Base-by-base conservation (phyloP, 2,797 vertebrate species). In the Cheirogaleus major region DNA sequence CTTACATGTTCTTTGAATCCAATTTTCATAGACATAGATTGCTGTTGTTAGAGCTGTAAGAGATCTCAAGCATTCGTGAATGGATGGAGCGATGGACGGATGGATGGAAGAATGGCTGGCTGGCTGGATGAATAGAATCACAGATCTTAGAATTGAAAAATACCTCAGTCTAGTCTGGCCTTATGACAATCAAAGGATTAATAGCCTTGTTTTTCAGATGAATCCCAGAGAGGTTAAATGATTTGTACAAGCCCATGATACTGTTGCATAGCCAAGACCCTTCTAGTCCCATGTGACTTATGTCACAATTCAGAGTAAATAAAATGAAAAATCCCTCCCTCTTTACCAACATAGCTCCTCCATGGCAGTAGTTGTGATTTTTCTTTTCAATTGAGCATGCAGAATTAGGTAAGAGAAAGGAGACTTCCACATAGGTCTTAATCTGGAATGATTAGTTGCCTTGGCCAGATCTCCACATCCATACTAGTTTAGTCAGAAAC, bases 141-240 rank as follows among this genome's bases (percentile, higher is more conserved):
- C n/a, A 76, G 80, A 75, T 86, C 14, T 91, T 90, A 69, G 61
- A 43, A 82, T 0, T 86, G n/a, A 78, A 93, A 84, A 90, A 63
- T 75, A n/a, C 5, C 13, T 91, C 18, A 52, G 4, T 79, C 48
- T 95, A 32, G 45, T 92, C n/a, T 91, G 30, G 23, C n/a, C 20
- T 55, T 83, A 48, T 80, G 59, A 63, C 18, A 75, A 48, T 73
- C 73, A 94, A 81, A 91, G 12, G 32, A 75, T 69, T 81, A 59
- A 61, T n/a, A 87, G 3, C 15, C 13, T 27, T 45, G 32, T 27
- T 95, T 94, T 84, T 80, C 22, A 86, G 23, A 45, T 93, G 50
- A 86, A 23, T 65, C 75, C 43, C 67, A 72, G 41, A 93, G 63
- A 96, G 12, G 17, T 27, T 76, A 91, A 95, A 5, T 94, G 70